Percentiles rank a stretch among this genome's conserved stretches.
phyloP scores from a whole-genome alignment of 2,888 invertebrate species.

The Rhingia rostrata region DNA sequence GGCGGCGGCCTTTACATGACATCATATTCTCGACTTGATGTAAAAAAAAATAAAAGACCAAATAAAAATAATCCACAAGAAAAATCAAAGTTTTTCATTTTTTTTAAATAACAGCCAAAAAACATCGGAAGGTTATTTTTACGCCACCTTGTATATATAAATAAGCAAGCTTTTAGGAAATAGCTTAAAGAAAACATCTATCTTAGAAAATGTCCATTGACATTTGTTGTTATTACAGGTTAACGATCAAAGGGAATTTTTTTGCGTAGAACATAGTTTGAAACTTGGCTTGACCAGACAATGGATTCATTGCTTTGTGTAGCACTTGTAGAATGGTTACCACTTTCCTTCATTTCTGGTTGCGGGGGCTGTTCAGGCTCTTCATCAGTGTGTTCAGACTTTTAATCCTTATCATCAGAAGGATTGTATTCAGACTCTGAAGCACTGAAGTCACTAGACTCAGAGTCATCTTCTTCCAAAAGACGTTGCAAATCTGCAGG shows the following conservation, averaged over 20 bases:
- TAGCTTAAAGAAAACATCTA: slow-evolving; percentile 34
- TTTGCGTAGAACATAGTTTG: slow-evolving; percentile 22
- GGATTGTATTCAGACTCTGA: too few relatives aligned
- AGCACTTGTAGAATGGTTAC: slow-evolving; percentile 22
- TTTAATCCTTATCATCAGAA: slow-evolving; percentile 19
- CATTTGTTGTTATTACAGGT: slow-evolving; percentile 19
- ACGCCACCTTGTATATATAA: slow-evolving; percentile 32
- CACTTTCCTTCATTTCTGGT: slow-evolving; percentile 3
- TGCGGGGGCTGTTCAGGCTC: slow-evolving; percentile 9
- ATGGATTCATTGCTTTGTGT: slow-evolving; percentile 19
- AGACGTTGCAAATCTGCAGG: too few relatives aligned
- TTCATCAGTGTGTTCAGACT: slow-evolving; percentile 4
- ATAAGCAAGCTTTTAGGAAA: slow-evolving; percentile 50
- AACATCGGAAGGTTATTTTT: too few relatives aligned
- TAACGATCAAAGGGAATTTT: slow-evolving; percentile 20
- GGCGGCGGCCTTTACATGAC: too few relatives aligned
- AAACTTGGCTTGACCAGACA: slow-evolving; percentile 14
- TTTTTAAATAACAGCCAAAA: too few relatives aligned
- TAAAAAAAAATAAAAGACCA: too few relatives aligned
- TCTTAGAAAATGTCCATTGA: slow-evolving; percentile 17
- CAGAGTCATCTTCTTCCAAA: too few relatives aligned
- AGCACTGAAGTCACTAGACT: too few relatives aligned
- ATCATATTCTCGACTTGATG: too few relatives aligned
- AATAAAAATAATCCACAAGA: too few relatives aligned
- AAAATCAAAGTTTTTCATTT: too few relatives aligned